Conservation (phyloP, 2,113 vertebrate genomes). For the Motacilla tschutschensis region DNA sequence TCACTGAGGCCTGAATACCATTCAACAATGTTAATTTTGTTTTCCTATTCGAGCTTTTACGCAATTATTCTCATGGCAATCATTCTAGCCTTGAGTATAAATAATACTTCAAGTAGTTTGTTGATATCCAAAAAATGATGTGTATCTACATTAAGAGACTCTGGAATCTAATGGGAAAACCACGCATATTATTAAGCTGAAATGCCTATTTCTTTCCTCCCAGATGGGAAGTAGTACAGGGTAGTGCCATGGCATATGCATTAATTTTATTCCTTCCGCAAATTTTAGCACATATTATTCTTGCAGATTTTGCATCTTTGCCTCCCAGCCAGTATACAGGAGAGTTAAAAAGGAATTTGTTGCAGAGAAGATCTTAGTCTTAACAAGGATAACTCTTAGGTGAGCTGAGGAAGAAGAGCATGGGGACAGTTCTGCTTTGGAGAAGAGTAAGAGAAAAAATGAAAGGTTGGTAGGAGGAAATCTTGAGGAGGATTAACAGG, state of each 20-base stretch:
- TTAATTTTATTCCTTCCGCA: conserved; percentile 50
- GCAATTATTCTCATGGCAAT: conserved; percentile 62
- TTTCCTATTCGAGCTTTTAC: conserved; percentile 56
- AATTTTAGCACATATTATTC: conserved; percentile 48
- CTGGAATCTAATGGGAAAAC: conserved; percentile 52
- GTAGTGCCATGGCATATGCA: conserved; percentile 39
- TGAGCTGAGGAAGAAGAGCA: neutral
- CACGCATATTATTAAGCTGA: conserved; percentile 55
- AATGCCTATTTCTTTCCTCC: conserved; percentile 54
- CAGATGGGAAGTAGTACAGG: conserved; percentile 43
- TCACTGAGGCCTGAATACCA: conserved; percentile 66
- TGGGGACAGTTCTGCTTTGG: neutral
- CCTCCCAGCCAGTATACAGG: conserved; percentile 19
- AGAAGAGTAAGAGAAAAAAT: neutral
- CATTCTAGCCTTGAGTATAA: conserved; percentile 63
- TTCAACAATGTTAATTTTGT: conserved; percentile 65
- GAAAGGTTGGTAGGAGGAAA: neutral
- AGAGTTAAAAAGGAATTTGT: conserved; percentile 33
- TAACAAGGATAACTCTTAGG: conserved; percentile 1
- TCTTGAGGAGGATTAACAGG: neutral
- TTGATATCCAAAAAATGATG: conserved; percentile 55
- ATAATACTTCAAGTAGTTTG: conserved; percentile 54
- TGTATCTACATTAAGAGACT: conserved; percentile 53
- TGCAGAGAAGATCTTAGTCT: neutral
- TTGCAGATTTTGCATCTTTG: conserved; percentile 41